Base-by-base conservation (phyloP, 2,797 vertebrate genomes). In the Mallotus villosus region DNA sequence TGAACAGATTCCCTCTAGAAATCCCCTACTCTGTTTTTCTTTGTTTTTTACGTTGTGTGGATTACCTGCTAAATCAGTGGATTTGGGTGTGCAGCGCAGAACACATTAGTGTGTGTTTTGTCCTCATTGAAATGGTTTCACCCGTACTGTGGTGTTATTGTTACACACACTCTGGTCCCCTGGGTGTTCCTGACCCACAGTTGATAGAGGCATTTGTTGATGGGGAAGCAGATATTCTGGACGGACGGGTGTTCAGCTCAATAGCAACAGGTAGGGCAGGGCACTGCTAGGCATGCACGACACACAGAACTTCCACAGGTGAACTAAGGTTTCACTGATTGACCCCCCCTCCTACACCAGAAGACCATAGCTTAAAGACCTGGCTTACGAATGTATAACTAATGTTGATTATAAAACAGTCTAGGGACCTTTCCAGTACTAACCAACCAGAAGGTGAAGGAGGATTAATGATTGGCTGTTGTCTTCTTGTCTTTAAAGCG, bases 221-320 rank as follows among this genome's bases (percentile, higher is more conserved):
- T 64, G 27, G 17, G 34, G 78, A 86, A 82, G 85, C 51, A 67
- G 78, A 78, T 68, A 73, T 84, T 82, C 87, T 72, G 68, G 88
- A 83, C 71, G 29, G 87, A 85, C 86, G 25, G 0, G 89, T 86
- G 22, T 91, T 72, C 41, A 34, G 37, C 79, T 78, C 79, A 73
- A 53, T 84, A 82, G 83, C 53, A 82, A 85, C 78, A 49, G 84
- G 84, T 7, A 80, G 86, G 86, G 82, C 37, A 71, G 63, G 41
- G 70, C 61, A 41, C 59, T 72, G 14, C 63, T 32, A 5, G 29
- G 61, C 24, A 73, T 7, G 37, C 81, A 71, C 25, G 2, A 3
- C 22, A 70, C 59, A 51, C 41, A 49, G 29, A 11, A 34, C 68
- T 34, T 55, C 16, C 63, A 22, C 71, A 82, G 66, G 29, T 67